phyloP scores from a whole-genome alignment of 2,797 vertebrate species.

The Pseudochirops corinnae region DNA sequence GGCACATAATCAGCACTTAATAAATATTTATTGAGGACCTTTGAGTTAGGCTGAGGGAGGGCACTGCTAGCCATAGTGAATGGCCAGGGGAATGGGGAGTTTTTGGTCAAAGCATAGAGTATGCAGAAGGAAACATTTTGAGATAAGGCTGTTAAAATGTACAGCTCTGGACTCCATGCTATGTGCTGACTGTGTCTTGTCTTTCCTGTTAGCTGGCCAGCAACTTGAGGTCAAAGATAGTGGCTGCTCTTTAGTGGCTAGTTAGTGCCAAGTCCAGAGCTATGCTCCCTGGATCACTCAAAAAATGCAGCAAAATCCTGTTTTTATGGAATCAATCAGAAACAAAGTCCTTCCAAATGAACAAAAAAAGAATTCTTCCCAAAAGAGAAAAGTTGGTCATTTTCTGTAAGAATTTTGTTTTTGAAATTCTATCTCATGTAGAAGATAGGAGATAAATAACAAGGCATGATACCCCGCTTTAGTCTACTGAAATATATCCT shows the following conservation, averaged over 20 bases:
- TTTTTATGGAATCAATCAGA: background rate
- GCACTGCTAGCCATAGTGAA: background rate
- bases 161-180: background rate
- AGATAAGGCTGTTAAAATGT: background rate
- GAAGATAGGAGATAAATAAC: background rate
- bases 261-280: background rate
- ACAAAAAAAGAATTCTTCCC: background rate
- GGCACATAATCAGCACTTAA: background rate
- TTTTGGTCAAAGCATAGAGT: background rate
- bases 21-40: background rate
- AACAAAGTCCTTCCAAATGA: background rate
- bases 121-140: background rate
- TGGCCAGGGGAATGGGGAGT: background rate
- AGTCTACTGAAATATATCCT: slow-evolving; percentile 31
- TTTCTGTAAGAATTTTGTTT: background rate
- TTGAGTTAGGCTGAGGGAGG: background rate
- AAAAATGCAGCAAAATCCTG: slow-evolving; percentile 1
- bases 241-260: background rate
- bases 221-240: background rate
- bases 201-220: slow-evolving; percentile 24
- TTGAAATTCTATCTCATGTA: background rate
- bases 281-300: background rate
- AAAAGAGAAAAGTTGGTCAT: background rate
- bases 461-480: background rate
- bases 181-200: background rate